These are phyloP conservation scores for Alligator mississippiensis DNA, from an alignment of 2,113 vertebrate genomes.

Conservation along the genomic window DNA sequence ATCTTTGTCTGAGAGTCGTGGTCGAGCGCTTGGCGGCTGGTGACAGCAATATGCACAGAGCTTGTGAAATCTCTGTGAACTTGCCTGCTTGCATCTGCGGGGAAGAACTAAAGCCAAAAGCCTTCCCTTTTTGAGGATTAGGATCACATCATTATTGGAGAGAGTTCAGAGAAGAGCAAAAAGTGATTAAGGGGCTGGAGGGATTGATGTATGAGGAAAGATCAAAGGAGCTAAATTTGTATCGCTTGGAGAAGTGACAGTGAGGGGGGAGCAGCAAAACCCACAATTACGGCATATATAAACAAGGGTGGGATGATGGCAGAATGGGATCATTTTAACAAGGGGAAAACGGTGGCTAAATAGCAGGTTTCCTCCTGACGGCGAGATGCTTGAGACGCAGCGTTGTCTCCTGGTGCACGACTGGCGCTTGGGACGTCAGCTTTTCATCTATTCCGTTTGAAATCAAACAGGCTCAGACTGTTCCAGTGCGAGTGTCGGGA, in stretches of 20 bases:
- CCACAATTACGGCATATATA: not conserved
- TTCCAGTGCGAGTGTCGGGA: not conserved
- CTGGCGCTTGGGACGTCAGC: not conserved
- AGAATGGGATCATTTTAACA: not conserved
- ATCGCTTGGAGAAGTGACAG: constrained; percentile 56
- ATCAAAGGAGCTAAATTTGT: constrained; percentile 66
- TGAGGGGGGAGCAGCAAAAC: constrained; percentile 32
- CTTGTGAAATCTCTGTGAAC: constrained; percentile 36
- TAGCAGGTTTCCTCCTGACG: constrained; percentile 17
- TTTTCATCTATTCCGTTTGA: not conserved
- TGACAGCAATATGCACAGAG: not conserved
- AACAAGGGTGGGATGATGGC: not conserved
- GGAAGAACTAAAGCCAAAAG: constrained; percentile 52
- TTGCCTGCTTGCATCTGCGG: constrained; percentile 37
- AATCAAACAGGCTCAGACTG: not conserved
- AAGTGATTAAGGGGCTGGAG: constrained; percentile 64
- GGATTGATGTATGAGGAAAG: constrained; percentile 44
- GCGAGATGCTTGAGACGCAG: not conserved
- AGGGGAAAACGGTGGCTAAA: not conserved
- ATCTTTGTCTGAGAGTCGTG: constrained; percentile 15
- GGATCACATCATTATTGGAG: constrained; percentile 71
- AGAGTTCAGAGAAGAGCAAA: constrained; percentile 69
- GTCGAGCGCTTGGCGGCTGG: constrained; percentile 1
- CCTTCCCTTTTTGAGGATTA: constrained; percentile 55
- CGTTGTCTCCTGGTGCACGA: not conserved